These are phyloP conservation scores for Speoplatyrhinus poulsoni DNA, from an alignment of 2,113 vertebrate genomes.

Conservation along the genomic window DNA sequence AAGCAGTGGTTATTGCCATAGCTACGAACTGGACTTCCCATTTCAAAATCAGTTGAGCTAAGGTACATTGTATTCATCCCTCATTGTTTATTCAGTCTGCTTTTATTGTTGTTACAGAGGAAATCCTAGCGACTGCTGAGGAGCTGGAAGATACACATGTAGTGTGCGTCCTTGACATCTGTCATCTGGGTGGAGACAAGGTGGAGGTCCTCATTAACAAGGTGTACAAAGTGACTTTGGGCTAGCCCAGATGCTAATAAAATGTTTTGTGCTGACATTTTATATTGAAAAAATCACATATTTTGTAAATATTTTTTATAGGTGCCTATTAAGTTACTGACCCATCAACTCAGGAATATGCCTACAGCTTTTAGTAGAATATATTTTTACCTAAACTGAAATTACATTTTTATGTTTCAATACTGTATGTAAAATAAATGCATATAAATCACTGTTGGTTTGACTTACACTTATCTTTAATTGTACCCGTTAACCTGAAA, in stretches of 20 bases:
- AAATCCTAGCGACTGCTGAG: constrained; percentile 48
- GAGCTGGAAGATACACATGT: constrained; percentile 78
- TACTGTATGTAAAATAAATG: neutral
- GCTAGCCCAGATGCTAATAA: neutral
- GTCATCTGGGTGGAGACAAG: constrained; percentile 81
- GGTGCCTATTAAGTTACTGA: neutral
- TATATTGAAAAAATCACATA: neutral
- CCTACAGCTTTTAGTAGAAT: neutral
- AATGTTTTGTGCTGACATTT: neutral
- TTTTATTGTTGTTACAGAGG: constrained; percentile 44
- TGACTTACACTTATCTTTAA: neutral
- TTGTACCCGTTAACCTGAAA: no score
- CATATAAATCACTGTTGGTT: neutral
- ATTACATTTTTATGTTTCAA: neutral
- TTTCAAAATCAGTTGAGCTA: neutral
- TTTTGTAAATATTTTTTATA: neutral
- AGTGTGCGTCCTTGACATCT: constrained; percentile 85
- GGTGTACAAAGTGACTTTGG: constrained; percentile 74
- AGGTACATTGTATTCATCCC: neutral
- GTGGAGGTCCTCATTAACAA: constrained; percentile 85
- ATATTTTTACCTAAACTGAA: neutral
- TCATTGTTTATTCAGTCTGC: neutral
- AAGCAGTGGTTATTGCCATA: no score
- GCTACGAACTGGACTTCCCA: no score
- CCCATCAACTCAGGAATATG: neutral